Conservation (phyloP, 1,140 invertebrate genomes). For the Andrena cerasifolii region DNA sequence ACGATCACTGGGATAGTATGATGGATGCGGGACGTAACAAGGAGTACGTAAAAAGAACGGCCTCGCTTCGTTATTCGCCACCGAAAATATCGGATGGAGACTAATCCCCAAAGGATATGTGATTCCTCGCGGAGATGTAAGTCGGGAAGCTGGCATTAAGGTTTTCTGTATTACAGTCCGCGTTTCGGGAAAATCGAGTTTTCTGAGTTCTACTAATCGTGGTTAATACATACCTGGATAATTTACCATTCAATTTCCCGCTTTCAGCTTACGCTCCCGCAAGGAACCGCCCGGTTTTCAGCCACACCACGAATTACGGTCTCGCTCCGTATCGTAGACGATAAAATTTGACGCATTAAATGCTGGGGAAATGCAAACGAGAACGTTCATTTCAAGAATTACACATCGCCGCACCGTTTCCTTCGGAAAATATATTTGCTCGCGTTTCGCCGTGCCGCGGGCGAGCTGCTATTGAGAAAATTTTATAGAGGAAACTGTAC, state of each 20-base stretch:
- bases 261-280: too few relatives aligned
- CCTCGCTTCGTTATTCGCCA: background rate
- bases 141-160: too few relatives aligned
- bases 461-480: background rate
- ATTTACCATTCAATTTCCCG: too few relatives aligned
- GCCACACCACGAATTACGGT: too few relatives aligned
- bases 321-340: background rate
- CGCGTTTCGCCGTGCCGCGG: background rate
- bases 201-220: too few relatives aligned
- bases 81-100: background rate
- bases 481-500: constrained; percentile 20
- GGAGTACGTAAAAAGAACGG: background rate
- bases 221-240: too few relatives aligned
- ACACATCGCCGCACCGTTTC: background rate
- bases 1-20: background rate
- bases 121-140: too few relatives aligned
- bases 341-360: constrained; percentile 3
- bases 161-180: too few relatives aligned
- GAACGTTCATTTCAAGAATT: background rate
- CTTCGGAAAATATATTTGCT: constrained; percentile 1
- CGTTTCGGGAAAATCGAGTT: too few relatives aligned
- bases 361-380: background rate
- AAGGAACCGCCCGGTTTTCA: too few relatives aligned
- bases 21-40: background rate
- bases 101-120: background rate